Percentiles rank a stretch among this genome's conserved stretches.
Conservation (phyloP, 2,888 invertebrate genomes). For the Acrobasis suavella region DNA sequence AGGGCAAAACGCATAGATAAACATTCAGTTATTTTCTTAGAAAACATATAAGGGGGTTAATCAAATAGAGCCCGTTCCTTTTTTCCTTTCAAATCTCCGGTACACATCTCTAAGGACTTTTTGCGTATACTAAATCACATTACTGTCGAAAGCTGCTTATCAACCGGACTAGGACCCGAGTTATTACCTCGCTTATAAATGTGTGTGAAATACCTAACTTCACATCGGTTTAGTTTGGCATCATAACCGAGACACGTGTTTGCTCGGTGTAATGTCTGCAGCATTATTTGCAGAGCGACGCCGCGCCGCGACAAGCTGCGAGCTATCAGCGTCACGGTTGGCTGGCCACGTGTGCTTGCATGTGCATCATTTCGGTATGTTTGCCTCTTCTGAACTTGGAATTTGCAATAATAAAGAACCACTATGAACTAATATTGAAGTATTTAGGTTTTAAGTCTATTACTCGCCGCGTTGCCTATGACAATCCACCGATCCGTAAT, state of each 20-base stretch:
- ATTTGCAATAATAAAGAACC: conserved; percentile 20
- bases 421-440: not conserved
- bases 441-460: no score
- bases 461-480: no score
- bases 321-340: conserved; percentile 59
- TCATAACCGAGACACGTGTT: conserved; percentile 23
- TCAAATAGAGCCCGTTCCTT: no score
- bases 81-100: no score
- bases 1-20: no score
- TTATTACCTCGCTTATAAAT: conserved; percentile 27
- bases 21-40: no score
- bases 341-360: conserved; percentile 48
- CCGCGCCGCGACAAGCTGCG: conserved; percentile 31
- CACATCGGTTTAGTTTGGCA: conserved; percentile 2
- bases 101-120: no score
- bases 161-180: conserved; percentile 28
- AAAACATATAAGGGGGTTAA: no score
- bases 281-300: conserved; percentile 36
- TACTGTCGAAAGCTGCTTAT: no score
- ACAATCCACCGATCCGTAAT: no score
- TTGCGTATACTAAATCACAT: no score
- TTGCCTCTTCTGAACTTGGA: conserved; percentile 14
- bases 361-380: conserved; percentile 39
- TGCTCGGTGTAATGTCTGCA: conserved; percentile 32
- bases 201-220: not conserved